Evolutionary conservation across 2,113 vertebrate genomes (phyloP).

Genomic region (Ophiodon elongatus): DNA sequence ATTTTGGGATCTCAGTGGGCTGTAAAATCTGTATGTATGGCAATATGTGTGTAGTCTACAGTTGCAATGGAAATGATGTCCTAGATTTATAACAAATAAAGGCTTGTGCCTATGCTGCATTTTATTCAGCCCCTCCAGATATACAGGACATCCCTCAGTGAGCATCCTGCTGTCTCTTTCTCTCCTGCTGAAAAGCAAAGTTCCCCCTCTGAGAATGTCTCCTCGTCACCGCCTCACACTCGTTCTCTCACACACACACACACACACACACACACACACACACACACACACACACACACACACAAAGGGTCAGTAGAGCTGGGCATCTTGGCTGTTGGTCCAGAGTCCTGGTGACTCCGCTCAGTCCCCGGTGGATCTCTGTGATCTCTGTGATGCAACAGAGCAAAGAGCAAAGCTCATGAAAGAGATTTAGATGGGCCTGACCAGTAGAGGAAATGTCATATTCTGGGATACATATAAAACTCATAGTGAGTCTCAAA

Average conservation of each 20-base stretch:
- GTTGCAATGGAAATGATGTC: not conserved
- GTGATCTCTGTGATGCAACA: conserved; percentile 55
- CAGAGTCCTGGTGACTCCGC: conserved; percentile 34
- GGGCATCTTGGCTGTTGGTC: conserved; percentile 47
- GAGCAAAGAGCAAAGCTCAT: conserved; percentile 31
- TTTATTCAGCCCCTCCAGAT: not conserved
- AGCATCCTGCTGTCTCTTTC: not conserved
- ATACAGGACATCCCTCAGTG: not conserved
- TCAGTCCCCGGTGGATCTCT: conserved; percentile 37
- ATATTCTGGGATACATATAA: not conserved
- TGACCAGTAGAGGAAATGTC: not conserved
- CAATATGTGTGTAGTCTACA: not conserved
- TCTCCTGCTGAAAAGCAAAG: conserved; percentile 1
- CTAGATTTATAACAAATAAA: not conserved
- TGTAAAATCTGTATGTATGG: not conserved
- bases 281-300: conserved; percentile 10
- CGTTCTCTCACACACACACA: conserved; percentile 3
- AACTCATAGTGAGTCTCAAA: not conserved
- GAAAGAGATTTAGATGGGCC: conserved; percentile 7
- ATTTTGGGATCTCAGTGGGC: not conserved
- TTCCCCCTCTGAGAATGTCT: not conserved
- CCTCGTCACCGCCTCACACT: not conserved
- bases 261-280: conserved; percentile 5
- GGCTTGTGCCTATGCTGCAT: not conserved
- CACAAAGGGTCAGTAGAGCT: conserved; percentile 57